Percentiles rank a stretch among this genome's conserved stretches.
phyloP scores from a whole-genome alignment of 2,797 vertebrate species.

The Aeoliscus strigatus region DNA sequence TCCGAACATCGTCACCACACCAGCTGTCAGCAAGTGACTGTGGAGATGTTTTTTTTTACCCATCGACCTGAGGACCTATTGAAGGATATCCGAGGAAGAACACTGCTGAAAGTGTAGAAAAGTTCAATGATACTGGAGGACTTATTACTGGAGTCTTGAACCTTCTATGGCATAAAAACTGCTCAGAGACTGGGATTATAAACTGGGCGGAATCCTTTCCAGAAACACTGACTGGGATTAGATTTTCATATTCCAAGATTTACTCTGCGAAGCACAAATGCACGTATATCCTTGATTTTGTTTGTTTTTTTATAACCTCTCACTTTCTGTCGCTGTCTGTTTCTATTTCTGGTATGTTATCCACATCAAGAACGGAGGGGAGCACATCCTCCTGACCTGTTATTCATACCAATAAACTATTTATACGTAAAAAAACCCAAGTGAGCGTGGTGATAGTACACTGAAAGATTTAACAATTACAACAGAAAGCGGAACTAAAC shows the following conservation, averaged over 20 bases:
- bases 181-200: constrained; percentile 42
- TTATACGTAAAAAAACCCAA: constrained; percentile 56
- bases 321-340: constrained; percentile 50
- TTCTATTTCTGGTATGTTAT: constrained; percentile 56
- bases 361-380: constrained; percentile 23
- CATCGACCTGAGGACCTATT: no score
- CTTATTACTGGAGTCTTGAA: no score
- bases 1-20: no score
- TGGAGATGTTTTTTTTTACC: no score
- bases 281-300: constrained; percentile 46
- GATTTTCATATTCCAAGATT: constrained; percentile 51
- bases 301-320: constrained; percentile 60
- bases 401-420: constrained; percentile 67
- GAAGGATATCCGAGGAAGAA: no score
- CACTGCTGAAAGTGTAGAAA: no score
- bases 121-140: no score
- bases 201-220: no score
- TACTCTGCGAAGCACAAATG: constrained; percentile 23
- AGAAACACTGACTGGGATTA: constrained; percentile 45
- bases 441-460: constrained; percentile 11
- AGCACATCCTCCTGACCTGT: constrained; percentile 26
- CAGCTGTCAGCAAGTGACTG: no score
- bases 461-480: constrained; percentile 8
- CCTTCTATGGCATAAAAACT: no score
- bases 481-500: constrained; percentile 8